A percentile compares a stretch with the other conserved stretches of the same genome.
These are phyloP conservation scores for Porites evermanni DNA, from an alignment of 92 coral and sea anemone species.

Conservation along the genomic window DNA sequence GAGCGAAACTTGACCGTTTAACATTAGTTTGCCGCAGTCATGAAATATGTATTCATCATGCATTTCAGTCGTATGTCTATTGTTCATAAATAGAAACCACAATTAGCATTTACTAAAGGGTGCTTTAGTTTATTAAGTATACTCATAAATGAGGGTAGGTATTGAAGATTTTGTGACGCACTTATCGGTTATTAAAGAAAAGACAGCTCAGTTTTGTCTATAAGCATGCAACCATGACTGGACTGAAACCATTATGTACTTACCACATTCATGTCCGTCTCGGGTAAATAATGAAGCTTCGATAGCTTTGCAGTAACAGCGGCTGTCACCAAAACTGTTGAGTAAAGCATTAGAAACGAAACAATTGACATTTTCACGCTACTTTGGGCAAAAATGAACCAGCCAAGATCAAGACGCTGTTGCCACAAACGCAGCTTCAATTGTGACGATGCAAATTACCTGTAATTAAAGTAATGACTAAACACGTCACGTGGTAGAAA, in stretches of 20 bases:
- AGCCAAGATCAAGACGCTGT: neutral
- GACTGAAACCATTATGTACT: neutral
- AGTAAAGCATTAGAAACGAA: constrained; percentile 1
- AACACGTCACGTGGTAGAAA: constrained; percentile 15
- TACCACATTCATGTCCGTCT: constrained; percentile 39
- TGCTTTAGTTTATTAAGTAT: too few species aligned
- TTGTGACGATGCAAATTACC: neutral
- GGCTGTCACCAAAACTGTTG: neutral
- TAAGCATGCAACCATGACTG: neutral
- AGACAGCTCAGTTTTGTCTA: too few species aligned
- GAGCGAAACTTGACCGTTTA: too few species aligned
- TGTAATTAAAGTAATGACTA: neutral
- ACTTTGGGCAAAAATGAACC: neutral
- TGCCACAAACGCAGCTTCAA: neutral
- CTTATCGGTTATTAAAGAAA: too few species aligned
- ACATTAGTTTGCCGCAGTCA: too few species aligned
- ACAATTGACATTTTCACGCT: constrained; percentile 1
- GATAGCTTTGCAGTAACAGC: neutral
- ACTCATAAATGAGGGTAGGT: too few species aligned
- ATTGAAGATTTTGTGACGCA: too few species aligned
- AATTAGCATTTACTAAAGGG: too few species aligned
- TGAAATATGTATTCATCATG: too few species aligned
- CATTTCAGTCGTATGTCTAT: too few species aligned
- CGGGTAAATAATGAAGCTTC: constrained; percentile 7
- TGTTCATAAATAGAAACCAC: too few species aligned